Evolutionary conservation across 2,888 invertebrate genomes (phyloP).

Genomic region (Orthosia gracilis): DNA sequence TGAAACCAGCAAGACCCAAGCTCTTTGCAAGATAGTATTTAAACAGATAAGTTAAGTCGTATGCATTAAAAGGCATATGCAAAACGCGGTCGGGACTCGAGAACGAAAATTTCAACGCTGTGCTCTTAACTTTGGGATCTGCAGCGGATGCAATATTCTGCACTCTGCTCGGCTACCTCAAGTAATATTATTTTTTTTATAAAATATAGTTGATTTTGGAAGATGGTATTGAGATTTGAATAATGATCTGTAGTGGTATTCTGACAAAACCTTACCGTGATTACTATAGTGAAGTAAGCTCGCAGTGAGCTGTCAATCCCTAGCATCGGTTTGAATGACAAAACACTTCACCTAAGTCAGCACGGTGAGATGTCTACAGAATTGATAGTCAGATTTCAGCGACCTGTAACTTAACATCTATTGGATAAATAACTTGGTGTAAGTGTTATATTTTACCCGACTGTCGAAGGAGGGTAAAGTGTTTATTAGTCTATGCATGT

Average conservation of each 20-base stretch:
- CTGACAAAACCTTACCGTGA: no score
- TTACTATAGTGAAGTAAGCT: no score
- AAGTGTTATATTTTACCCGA: no score
- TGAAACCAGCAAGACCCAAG: conserved; percentile 1
- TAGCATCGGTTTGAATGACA: no score
- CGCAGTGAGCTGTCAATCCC: no score
- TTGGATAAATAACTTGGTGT: no score
- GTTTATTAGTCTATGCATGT: no score
- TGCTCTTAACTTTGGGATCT: conserved; percentile 22
- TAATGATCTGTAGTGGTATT: not conserved
- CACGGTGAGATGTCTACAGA: no score
- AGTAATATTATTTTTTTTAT: conserved; percentile 28
- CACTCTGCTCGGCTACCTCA: not conserved
- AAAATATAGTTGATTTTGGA: conserved; percentile 24
- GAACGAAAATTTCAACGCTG: conserved; percentile 44
- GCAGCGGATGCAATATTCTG: conserved; percentile 38
- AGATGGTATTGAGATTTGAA: conserved; percentile 14
- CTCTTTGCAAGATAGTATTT: conserved; percentile 13
- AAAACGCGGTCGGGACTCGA: conserved; percentile 28
- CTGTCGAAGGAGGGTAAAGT: no score
- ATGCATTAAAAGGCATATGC: conserved; percentile 37
- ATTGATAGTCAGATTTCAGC: no score
- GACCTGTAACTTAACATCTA: no score
- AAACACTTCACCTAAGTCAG: no score
- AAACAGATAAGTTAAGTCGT: conserved; percentile 35